These are phyloP conservation scores for Andrena camellia DNA, from an alignment of 2,888 invertebrate genomes.

Conservation along the genomic window DNA sequence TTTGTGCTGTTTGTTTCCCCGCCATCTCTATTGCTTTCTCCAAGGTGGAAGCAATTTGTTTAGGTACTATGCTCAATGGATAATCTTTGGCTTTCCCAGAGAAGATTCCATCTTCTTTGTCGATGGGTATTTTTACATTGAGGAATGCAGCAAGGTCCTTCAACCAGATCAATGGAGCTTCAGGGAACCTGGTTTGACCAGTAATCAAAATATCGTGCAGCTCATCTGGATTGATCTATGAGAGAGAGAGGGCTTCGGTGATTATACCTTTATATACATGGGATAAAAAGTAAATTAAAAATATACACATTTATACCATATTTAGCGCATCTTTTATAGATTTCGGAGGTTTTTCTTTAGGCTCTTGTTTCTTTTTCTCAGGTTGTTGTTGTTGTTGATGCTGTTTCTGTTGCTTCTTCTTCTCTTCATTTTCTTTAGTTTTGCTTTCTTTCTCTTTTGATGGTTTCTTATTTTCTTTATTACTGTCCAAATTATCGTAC, in stretches of 20 bases:
- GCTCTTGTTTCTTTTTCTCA: conserved; percentile 86
- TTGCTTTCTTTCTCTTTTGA: conserved; percentile 81
- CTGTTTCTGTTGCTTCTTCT: conserved; percentile 82
- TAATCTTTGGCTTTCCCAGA: conserved; percentile 87
- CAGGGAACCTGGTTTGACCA: conserved; percentile 89
- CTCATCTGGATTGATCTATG: conserved; percentile 88
- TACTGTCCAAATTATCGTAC: conserved; percentile 88
- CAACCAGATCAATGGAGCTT: conserved; percentile 90
- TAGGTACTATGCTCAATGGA: conserved; percentile 87
- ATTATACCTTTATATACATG: not conserved
- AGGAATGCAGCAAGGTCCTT: conserved; percentile 89
- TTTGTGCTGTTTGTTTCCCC: conserved; percentile 88
- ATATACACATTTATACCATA: conserved; percentile 84
- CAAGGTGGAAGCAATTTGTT: conserved; percentile 85
- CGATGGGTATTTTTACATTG: conserved; percentile 88
- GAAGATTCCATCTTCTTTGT: conserved; percentile 89
- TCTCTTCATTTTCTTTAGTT: conserved; percentile 86
- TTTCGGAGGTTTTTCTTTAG: conserved; percentile 89
- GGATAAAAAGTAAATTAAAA: not conserved
- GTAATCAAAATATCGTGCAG: conserved; percentile 86
- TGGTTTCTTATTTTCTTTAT: conserved; percentile 87
- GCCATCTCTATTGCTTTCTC: conserved; percentile 87
- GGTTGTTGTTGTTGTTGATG: conserved; percentile 74
- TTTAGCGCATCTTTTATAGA: conserved; percentile 89
- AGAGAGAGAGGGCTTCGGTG: conserved; percentile 5